Conservation (phyloP, 2,797 vertebrate species). For the Peromyscus aztecus region DNA sequence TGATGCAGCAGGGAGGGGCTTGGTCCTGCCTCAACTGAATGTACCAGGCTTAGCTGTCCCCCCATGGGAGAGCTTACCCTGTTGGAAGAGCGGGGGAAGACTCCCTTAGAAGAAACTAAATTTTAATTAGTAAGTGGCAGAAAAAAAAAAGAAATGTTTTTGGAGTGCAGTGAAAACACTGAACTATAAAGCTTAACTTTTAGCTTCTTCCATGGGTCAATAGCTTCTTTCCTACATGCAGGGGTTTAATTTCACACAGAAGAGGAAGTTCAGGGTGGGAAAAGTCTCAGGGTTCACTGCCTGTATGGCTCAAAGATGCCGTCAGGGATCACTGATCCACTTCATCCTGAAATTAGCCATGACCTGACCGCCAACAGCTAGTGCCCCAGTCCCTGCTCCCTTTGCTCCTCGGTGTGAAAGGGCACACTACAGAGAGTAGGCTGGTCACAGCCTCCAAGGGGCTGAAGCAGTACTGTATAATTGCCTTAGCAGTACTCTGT, state of each 20-base stretch:
- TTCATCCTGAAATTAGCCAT: neutral
- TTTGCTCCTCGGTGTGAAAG: neutral
- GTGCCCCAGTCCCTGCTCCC: neutral
- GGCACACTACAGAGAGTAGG: neutral
- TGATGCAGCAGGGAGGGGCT: no score
- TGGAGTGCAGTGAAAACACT: neutral
- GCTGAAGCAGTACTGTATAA: neutral
- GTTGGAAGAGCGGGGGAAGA: no score
- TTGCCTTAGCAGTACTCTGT: neutral
- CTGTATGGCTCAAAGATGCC: neutral
- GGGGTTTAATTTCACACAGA: constrained; percentile 50
- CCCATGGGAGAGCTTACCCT: no score
- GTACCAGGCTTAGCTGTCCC: no score
- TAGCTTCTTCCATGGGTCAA: constrained; percentile 32
- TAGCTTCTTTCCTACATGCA: constrained; percentile 19
- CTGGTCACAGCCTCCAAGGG: neutral
- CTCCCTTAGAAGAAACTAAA: no score
- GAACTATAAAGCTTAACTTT: neutral
- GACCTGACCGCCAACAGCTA: neutral
- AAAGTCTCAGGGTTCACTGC: neutral
- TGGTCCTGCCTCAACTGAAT: no score
- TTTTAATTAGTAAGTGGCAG: no score
- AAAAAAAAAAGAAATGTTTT: neutral
- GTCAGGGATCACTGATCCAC: neutral
- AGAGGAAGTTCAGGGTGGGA: neutral